A percentile compares a stretch with the other conserved stretches of the same genome.
Evolutionary conservation across 2,113 vertebrate species (phyloP).

Genomic region (Uria aalge): DNA sequence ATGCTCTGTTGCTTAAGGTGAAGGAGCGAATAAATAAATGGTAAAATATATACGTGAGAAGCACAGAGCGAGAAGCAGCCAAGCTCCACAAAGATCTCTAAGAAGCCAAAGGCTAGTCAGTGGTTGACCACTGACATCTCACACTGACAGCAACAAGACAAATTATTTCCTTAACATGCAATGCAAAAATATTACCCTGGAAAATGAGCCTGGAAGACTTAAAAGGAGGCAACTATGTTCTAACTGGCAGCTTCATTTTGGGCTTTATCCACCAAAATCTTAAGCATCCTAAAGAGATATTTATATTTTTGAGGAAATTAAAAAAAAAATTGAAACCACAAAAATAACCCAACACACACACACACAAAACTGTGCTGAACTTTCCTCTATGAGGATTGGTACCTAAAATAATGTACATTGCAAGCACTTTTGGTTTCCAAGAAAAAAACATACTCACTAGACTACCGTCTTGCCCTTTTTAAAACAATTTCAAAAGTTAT

Average conservation of each 20-base stretch:
- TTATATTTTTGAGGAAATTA: background rate
- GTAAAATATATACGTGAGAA: background rate
- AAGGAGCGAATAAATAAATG: background rate
- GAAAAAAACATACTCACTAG: background rate
- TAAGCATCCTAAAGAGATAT: background rate
- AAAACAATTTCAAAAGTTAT: background rate
- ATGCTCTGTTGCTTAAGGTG: rapidly evolving
- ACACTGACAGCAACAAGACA: background rate
- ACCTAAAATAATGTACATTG: background rate
- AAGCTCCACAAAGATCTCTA: background rate
- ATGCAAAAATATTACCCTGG: background rate
- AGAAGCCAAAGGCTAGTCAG: background rate
- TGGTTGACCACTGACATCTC: background rate
- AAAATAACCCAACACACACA: background rate
- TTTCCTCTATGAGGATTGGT: background rate
- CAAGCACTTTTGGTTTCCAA: background rate
- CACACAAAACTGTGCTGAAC: background rate
- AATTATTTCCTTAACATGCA: background rate
- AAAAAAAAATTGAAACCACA: background rate
- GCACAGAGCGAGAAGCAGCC: background rate
- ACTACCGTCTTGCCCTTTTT: background rate
- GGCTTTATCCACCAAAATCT: background rate
- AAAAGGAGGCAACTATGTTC: background rate
- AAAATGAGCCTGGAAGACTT: background rate
- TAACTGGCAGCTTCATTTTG: background rate